A percentile compares a stretch with the other conserved stretches of the same genome.
Evolutionary conservation across 1,140 invertebrate species (phyloP).

Genomic region (Brachionus manjavacas): DNA sequence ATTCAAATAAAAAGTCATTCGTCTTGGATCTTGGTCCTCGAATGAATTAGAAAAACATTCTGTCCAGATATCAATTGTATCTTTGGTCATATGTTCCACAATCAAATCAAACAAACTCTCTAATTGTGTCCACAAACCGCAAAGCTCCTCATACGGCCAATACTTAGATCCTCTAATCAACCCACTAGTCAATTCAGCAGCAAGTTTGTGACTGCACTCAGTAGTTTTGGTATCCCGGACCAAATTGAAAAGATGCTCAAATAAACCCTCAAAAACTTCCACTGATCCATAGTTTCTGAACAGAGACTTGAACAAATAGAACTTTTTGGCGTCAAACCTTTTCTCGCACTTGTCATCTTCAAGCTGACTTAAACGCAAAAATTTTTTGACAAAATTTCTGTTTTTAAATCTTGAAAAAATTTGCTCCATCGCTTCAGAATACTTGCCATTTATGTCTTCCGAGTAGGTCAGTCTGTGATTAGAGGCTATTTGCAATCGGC

Average conservation of each 20-base stretch:
- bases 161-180: constrained; percentile 74
- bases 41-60: constrained; percentile 45
- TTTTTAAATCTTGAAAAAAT: constrained; percentile 54
- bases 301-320: constrained; percentile 70
- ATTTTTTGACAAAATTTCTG: constrained; percentile 66
- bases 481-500: constrained; percentile 53
- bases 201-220: constrained; percentile 75
- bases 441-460: constrained; percentile 61
- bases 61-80: constrained; percentile 3
- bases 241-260: constrained; percentile 66
- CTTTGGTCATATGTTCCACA: background rate
- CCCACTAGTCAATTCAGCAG: constrained; percentile 73
- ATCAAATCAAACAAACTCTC: constrained; percentile 2
- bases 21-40: constrained; percentile 67
- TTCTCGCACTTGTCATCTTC: constrained; percentile 81
- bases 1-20: constrained; percentile 40
- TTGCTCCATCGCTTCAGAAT: constrained; percentile 53
- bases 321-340: constrained; percentile 67
- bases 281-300: constrained; percentile 73
- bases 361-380: constrained; percentile 70
- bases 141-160: constrained; percentile 68
- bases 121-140: background rate
- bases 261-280: constrained; percentile 59
- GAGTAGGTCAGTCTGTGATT: background rate
- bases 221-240: constrained; percentile 66